Base-by-base conservation (phyloP, 92 coral and sea anemone species). In the Zoanthus sociatus region DNA sequence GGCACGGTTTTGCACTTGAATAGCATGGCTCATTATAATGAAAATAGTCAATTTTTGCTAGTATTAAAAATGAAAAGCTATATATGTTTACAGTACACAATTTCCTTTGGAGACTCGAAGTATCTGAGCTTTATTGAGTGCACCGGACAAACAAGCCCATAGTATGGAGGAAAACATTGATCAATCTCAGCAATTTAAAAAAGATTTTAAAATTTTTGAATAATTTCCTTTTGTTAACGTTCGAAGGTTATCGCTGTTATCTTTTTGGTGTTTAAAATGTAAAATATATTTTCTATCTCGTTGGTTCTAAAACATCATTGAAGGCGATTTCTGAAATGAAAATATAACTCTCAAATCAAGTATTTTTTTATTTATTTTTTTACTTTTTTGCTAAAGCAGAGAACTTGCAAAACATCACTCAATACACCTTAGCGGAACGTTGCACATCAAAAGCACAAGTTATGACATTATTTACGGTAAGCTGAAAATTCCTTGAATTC, bases 81-180 rank as follows among this genome's bases (percentile, higher is more conserved):
- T 9, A 20, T 17, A 14, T 26, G 3, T 48, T n/a, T 51, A 31
- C 21, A 47, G 44, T 47, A 53, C 13, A 37, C 10, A 37, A 12
- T 64, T 66, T 47, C 85, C 73, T 56, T 15, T 81, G 46, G 44
- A 81, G 66, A 44, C 74, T 45, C 26, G 73, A 63, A 81, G 61
- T 3, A 21, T 18, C 46, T 42, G 61, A 46, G n/a, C 66, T 5
- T 46, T 44, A 13, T 16, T 26, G n/a, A 81, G 26, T 18, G n/a
- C 82, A 81, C 74, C 60, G 85, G 73, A 81, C 75, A 64, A 81
- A 64, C 75, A 79, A 79, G 44, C 46, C 64, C 37, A 11, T 73
- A 66, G 16, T 81, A 37, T 66, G 26, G 42, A 11, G 8, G 42
- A 30, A 81, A 46, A 67, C 33, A 47, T 26, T 26, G 26, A 26